Evolutionary conservation across 2,797 vertebrate species (phyloP).

Genomic region (Petrocephalus sullivani): DNA sequence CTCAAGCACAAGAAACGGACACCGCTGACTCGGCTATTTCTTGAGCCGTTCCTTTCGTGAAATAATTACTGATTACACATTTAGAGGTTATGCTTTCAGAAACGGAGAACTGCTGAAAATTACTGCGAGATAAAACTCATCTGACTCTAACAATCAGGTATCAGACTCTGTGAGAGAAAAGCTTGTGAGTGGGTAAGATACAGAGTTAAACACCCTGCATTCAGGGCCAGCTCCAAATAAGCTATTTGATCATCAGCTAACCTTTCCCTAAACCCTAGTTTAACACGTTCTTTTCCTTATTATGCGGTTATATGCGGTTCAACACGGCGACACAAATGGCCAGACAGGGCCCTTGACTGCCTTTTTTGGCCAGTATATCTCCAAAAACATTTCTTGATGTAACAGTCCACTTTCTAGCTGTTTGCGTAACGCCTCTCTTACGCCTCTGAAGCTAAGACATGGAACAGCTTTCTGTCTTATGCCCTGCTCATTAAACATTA

Average conservation of each 20-base stretch:
- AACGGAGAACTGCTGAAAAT: not conserved
- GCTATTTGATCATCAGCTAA: not conserved
- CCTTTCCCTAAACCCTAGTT: not conserved
- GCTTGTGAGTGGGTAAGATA: not conserved
- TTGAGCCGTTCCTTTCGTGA: not conserved
- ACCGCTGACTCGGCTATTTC: not conserved
- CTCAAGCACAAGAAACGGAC: conserved; percentile 13
- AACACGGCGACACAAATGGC: not conserved
- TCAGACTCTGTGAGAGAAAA: not conserved
- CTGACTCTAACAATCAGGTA: not conserved
- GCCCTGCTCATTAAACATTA: not conserved
- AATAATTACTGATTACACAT: not conserved
- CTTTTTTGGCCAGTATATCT: not conserved
- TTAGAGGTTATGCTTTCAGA: not conserved
- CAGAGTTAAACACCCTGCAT: not conserved
- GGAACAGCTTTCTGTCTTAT: not conserved
- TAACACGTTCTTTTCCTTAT: not conserved
- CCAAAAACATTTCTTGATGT: not conserved
- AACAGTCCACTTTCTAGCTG: not conserved
- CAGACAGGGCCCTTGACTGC: not conserved
- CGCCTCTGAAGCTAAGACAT: not conserved
- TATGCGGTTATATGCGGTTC: not conserved
- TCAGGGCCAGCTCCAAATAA: not conserved
- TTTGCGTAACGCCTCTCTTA: not conserved
- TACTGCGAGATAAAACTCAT: not conserved